A percentile compares a stretch with the other conserved stretches of the same genome.
These are phyloP conservation scores for Sebastes hubbsi DNA, from an alignment of 2,797 vertebrate species.

Conservation along the genomic window DNA sequence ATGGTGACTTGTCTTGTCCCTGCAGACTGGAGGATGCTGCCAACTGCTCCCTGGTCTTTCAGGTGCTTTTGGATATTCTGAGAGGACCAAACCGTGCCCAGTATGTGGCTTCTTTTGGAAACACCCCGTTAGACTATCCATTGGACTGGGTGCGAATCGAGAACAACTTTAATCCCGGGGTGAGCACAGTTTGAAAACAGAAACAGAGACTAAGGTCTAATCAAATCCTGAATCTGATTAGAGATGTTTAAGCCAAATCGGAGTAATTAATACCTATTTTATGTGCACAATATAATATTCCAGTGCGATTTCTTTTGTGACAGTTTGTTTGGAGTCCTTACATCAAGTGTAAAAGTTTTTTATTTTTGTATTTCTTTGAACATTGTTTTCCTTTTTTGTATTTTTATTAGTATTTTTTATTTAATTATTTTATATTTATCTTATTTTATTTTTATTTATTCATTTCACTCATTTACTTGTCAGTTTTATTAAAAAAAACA, in stretches of 20 bases:
- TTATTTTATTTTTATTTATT: background rate
- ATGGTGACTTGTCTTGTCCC: background rate
- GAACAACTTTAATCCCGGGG: constrained; percentile 61
- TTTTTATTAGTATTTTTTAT: background rate
- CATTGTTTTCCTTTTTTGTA: background rate
- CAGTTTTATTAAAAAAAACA: too few species aligned
- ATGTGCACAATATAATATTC: background rate
- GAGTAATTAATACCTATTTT: background rate
- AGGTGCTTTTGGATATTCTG: constrained; percentile 81
- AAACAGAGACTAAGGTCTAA: background rate
- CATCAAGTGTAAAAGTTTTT: background rate
- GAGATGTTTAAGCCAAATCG: background rate
- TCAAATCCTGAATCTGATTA: background rate
- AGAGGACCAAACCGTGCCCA: constrained; percentile 86
- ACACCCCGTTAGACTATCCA: constrained; percentile 82
- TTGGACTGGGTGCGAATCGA: constrained; percentile 90
- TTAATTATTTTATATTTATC: background rate
- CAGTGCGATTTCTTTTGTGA: background rate
- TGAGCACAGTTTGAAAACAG: constrained; percentile 40
- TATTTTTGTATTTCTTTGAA: background rate
- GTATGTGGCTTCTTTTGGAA: constrained; percentile 91
- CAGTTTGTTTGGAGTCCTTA: background rate
- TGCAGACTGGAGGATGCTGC: constrained; percentile 77
- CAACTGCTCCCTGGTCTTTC: constrained; percentile 83
- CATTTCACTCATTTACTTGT: background rate